Base-by-base conservation (phyloP, 2,888 invertebrate genomes). In the Tachina fera region DNA sequence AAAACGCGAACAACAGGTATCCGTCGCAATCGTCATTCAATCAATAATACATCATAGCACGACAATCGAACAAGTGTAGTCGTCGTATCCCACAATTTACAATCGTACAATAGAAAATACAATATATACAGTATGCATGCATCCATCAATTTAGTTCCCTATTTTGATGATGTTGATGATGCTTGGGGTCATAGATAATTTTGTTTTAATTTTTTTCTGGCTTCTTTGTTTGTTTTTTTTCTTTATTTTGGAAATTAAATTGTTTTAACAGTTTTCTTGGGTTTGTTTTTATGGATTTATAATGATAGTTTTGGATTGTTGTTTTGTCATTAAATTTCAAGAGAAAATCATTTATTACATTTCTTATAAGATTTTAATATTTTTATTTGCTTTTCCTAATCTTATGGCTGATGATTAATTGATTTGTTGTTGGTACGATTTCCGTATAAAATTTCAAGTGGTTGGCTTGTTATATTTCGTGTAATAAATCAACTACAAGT, bases 1-100 rank as follows among this genome's bases (percentile, higher is more conserved):
- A 56, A 78, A 45, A 31, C 31, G 31, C 45, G 8, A 78, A 61
- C 75, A 71, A 71, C 51, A 79, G 83, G 79, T 79, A 71, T 79
- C 14, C 5, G 16, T 79, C 14, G 11, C 22, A 9, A 58, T 13
- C 31, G 70, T 47, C 49, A 70, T 75, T 74, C 60, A 53, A 79
- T 71, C 60, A 53, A 79, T 71, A 53, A 79, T 71, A 80, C 67
- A 43, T 67, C 31, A 43, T 14, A 58, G 67, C 53, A 60, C 45
- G 60, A 51, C 19, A 51, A 71, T 51, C n/a, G 16, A 53, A 74
- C 80, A 67, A 67, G 80, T 80, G 65, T 58, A 58, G 58, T 58
- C 5, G 31, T 31, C 31, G 31, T 31, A 31, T 31, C 31, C 6
- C 16, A 51, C 31, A 65, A 31, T 45, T 13, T 47, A 47, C 53